Base-by-base conservation (phyloP, 2,797 vertebrate species). In the Halcyon chelicuti region DNA sequence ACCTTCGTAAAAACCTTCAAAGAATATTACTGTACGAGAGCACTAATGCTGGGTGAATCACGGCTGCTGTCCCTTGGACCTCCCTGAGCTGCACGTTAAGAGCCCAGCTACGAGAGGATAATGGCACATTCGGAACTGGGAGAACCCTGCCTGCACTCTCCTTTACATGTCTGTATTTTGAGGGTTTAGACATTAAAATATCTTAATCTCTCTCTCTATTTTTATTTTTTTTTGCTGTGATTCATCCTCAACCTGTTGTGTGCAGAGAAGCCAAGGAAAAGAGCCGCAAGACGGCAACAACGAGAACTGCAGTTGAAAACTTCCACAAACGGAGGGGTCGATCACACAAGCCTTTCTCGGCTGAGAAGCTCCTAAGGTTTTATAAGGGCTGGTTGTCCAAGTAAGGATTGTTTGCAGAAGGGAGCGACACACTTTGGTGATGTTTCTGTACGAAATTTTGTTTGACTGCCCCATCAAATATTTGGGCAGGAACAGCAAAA, bases 401-500 rank as follows among this genome's bases (percentile, higher is more conserved):
- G 51, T 68, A 37, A 80, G 67, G 47, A 52, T 31, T 65, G 47
- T 62, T 89, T 83, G 66, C 49, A 88, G 65, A 66, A 60, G 60
- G 47, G 54, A 92, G 58, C 40, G 63, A 60, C 68, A 28, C 31
- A 29, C 13, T 10, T 31, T 5, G 5, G 16, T 62, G 39, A 68
- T 20, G 37, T 74, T 79, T 79, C 65, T 85, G 31, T 72, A 60
- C 35, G 66, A 87, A 54, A 92, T 74, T 71, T 9, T 71, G 78
- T 82, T 73, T 79, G 57, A 55, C 52, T 75, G 54, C 16, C 47
- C 60, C 63, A 21, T 63, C 77, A 71, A 70, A 87, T 70, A 61
- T 88, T 76, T 85, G 91, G 71, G 57, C 21, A 46, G 67, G 35
- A 95, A 88, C 21, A 17, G 65, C 78, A 90, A 93, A 92, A 67